Evolutionary conservation across 2,113 vertebrate genomes (phyloP).

Genomic region (Sprattus sprattus): DNA sequence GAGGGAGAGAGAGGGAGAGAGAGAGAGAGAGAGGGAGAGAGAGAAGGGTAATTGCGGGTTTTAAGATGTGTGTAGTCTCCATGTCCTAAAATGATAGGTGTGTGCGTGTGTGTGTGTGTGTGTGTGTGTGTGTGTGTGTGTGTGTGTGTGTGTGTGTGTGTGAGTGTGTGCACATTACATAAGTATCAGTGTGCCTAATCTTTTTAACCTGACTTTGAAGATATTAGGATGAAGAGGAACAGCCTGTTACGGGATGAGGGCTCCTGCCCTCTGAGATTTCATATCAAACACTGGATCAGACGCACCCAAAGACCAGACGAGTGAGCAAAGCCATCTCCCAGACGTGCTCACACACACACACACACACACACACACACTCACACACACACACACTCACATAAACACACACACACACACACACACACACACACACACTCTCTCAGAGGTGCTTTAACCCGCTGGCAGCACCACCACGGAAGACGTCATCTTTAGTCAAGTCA

Average conservation of each 20-base stretch:
- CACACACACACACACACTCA: too few species aligned
- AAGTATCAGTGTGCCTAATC: conserved; percentile 45
- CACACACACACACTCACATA: too few species aligned
- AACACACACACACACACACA: too few species aligned
- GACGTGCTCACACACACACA: too few species aligned
- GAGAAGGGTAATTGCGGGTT: not conserved
- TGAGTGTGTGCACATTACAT: conserved; percentile 20
- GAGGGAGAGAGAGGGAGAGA: conserved; percentile 11
- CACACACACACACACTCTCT: too few species aligned
- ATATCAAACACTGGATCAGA: conserved; percentile 45
- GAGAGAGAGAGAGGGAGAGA: conserved; percentile 1
- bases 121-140: not conserved
- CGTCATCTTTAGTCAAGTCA: not conserved
- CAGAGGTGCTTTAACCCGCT: conserved; percentile 15
- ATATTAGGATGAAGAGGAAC: conserved; percentile 38
- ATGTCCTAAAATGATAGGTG: not conserved
- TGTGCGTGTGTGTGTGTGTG: not conserved
- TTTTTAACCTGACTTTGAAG: conserved; percentile 43
- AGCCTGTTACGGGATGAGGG: conserved; percentile 32
- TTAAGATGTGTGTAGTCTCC: not conserved
- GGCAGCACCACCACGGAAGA: not conserved
- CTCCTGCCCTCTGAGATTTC: conserved; percentile 29
- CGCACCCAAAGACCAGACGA: conserved; percentile 28
- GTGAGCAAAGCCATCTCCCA: not conserved
- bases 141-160: conserved; percentile 7